Base-by-base conservation (phyloP, 2,888 invertebrate species). In the Tuta absoluta region DNA sequence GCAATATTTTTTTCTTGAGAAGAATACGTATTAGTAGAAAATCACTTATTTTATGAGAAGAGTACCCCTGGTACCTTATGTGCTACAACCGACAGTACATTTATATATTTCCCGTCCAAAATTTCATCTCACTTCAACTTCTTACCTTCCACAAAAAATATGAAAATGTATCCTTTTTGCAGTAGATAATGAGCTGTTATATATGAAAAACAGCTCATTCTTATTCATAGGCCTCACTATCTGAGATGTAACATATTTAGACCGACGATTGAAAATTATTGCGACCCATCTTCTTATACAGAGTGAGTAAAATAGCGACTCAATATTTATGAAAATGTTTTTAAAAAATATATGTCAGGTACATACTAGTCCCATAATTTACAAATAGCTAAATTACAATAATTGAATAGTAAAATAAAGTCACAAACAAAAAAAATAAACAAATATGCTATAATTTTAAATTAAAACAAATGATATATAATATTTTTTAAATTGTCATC, bases 231-330 rank as follows among this genome's bases (percentile, higher is more conserved):
- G 23, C 70, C 66, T 66, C 64, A 67, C 64, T 70, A 67, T 70
- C 67, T 68, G 72, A 71, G 72, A 74, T 72, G 76, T 74, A 76
- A 75, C 76, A 76, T 79, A 78, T 77, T 79, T 76, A 75, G 76
- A 71, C 65, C 69, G 75, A 68, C 79, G 74, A 80, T 80, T 77
- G 79, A 78, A 80, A 80, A 77, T 79, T 78, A 80, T 78, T 75
- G 60, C 41, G 17, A 24, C 45, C 60, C 24, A 10, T 21, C 33
- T 17, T 23, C 21, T 53, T 57, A 11, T 23, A 56, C n/a, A 56
- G 56, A 17, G 33, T 33, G 33, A 0, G 17, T 10, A 33, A 33
- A 17, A 33, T 17, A n/a, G 56, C 12, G 8, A n/a, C n/a, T 53
- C 0, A n/a, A n/a, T 24, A 7, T 56, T 56, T 10, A 24, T 19